Evolutionary conservation across 2,797 vertebrate genomes (phyloP), one percentile per base, ranked within the genome.

Genomic region (Aerospiza tachiro): DNA sequence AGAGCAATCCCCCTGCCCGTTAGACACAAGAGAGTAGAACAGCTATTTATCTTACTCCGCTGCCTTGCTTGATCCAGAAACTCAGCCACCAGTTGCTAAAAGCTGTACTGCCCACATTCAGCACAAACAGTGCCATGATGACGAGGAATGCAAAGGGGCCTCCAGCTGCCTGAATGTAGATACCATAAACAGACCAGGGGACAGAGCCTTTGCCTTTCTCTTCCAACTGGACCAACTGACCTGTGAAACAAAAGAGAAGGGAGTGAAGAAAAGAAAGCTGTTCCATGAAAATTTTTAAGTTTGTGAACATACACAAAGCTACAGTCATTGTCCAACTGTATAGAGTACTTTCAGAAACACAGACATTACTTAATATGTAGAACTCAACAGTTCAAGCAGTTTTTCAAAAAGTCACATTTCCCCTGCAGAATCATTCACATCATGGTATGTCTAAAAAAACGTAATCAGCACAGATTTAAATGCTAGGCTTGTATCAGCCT

Each of bases 1-100:
- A 55, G 13, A 82, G 18, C 33, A 70, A 84, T 44, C 5, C 17
- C n/a, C 61, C 20, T 56, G 35, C 19, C 40, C 3, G 1, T 26
- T 19, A 89, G 29, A 45, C 35, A 85, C 12, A 62, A 83, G 18
- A 63, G 5, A 86, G 26, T 5, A 73, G 23, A 91, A 82, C 56
- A 59, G 23, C 13, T 36, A 10, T 68, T 70, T 49, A 47, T 65
- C 98, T 98, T 97, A 99, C 99, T 98, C 99, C 99, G 42, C 99
- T 99, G 98, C 99, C 99, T 98, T 99, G 98, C 82, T 99, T 99
- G 98, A 99, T 99, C 99, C 99, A 99, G 97, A 99, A 99, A 96
- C 99, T 99, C 86, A 99, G 97, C 99, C 99, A 99, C 99, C 99
- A 99, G 91, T 99, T 99, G 97, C 99, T 99, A 95, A 99, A 99